Percentiles rank a stretch among this genome's conserved stretches.
Evolutionary conservation across 64 coral and sea anemone genomes (phyloP).

Genomic region (Montipora capricornis): DNA sequence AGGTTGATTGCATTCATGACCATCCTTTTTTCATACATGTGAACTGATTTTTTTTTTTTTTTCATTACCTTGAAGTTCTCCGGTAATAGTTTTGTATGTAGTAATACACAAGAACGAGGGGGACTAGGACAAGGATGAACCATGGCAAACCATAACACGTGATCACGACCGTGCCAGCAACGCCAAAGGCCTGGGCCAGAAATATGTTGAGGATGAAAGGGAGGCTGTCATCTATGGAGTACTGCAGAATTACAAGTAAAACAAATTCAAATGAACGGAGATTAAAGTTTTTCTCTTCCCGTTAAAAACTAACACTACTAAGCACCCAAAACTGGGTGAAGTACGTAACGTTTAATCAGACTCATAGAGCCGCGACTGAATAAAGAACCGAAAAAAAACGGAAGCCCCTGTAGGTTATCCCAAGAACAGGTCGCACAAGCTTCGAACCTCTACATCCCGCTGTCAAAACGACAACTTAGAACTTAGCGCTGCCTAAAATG

Average conservation of each 20-base stretch:
- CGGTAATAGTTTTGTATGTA: slow-evolving; percentile 97
- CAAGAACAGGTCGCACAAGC: too few species aligned
- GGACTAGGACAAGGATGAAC: slow-evolving; percentile 88
- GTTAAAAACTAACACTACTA: too few species aligned
- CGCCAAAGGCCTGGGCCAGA: slow-evolving; percentile 94
- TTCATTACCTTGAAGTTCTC: slow-evolving; percentile 83
- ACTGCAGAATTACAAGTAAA: slow-evolving; percentile 51
- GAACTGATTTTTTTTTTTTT: neutral
- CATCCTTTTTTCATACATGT: neutral
- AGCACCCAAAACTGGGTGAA: too few species aligned
- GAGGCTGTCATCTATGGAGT: slow-evolving; percentile 95
- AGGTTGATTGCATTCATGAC: too few species aligned
- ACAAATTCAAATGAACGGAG: neutral
- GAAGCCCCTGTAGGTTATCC: too few species aligned
- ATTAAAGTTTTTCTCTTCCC: neutral
- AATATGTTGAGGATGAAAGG: slow-evolving; percentile 99
- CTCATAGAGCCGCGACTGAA: too few species aligned
- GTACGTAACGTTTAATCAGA: too few species aligned
- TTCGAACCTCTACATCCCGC: too few species aligned
- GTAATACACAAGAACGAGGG: slow-evolving; percentile 90
- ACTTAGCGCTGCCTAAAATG: too few species aligned
- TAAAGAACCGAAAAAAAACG: too few species aligned
- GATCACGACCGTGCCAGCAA: slow-evolving; percentile 88
- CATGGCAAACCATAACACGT: slow-evolving; percentile 98
- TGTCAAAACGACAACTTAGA: too few species aligned